Conservation (phyloP, 1,140 invertebrate species). For the Saccostrea glomerata region DNA sequence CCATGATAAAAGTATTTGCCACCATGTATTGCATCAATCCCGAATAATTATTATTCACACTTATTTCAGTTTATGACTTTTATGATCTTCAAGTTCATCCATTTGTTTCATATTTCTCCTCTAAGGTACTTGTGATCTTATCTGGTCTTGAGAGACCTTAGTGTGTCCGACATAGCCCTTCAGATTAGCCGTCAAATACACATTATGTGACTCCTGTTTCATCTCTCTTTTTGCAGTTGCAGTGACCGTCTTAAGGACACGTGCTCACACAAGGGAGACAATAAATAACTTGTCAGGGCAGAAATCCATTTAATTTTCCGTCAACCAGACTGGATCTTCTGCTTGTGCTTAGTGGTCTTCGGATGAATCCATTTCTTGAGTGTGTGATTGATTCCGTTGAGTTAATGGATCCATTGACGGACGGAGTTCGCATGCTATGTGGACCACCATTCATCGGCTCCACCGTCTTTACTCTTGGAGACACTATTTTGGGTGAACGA, state of each 20-base stretch:
- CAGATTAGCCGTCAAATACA: background rate
- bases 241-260: background rate
- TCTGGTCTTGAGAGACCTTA: background rate
- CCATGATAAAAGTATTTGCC: background rate
- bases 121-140: background rate
- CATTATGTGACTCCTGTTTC: background rate
- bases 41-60: background rate
- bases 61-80: background rate
- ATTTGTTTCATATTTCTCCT: background rate
- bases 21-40: conserved; percentile 24
- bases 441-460: conserved; percentile 18
- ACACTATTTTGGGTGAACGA: conserved; percentile 40
- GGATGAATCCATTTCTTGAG: conserved; percentile 35
- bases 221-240: background rate
- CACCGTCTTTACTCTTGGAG: conserved; percentile 12
- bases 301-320: conserved; percentile 10
- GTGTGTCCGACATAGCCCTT: background rate
- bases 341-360: background rate
- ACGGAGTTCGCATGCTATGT: conserved; percentile 20
- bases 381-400: background rate
- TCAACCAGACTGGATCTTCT: conserved; percentile 16
- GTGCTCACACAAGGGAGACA: background rate
- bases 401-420: background rate
- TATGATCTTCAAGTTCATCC: background rate
- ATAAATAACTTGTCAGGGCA: background rate